Conservation (phyloP, 2,888 invertebrate genomes). For the Geophilus truncorum region DNA sequence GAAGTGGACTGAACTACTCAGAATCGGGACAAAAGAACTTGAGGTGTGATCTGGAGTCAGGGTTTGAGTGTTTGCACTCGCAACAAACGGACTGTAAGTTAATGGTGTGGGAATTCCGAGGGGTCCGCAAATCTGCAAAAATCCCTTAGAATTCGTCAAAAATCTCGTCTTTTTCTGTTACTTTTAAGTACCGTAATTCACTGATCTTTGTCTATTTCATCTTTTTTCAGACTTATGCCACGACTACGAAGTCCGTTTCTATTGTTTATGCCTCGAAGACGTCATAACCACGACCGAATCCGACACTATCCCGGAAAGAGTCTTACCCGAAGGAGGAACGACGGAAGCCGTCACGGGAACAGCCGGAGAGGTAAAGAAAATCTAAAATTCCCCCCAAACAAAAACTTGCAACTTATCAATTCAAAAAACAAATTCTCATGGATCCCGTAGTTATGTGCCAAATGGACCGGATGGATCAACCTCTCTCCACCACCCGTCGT, state of each 20-base stretch:
- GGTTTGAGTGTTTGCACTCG: conserved; percentile 37
- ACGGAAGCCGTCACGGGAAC: not conserved
- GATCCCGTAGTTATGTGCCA: conserved; percentile 50
- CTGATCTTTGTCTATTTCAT: not conserved
- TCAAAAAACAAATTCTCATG: too few species aligned
- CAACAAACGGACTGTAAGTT: conserved; percentile 34
- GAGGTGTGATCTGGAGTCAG: conserved; percentile 37
- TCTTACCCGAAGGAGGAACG: not conserved
- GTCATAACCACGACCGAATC: conserved; percentile 28
- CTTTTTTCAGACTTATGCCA: conserved; percentile 39
- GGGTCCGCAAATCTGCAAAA: too few species aligned
- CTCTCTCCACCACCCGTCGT: conserved; percentile 40
- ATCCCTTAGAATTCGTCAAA: too few species aligned
- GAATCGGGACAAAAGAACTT: conserved; percentile 43
- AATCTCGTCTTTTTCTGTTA: too few species aligned
- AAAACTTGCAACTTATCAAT: too few species aligned
- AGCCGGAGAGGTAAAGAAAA: not conserved
- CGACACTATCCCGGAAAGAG: not conserved
- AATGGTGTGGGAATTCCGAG: too few species aligned
- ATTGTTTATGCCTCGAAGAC: conserved; percentile 40
- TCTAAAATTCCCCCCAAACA: too few species aligned
- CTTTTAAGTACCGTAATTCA: too few species aligned
- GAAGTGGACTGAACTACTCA: conserved; percentile 40
- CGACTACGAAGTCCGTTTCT: conserved; percentile 43
- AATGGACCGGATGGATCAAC: conserved; percentile 52